These are phyloP conservation scores for Eupithecia abbreviata DNA, from an alignment of 2,888 invertebrate species.

Conservation along the genomic window DNA sequence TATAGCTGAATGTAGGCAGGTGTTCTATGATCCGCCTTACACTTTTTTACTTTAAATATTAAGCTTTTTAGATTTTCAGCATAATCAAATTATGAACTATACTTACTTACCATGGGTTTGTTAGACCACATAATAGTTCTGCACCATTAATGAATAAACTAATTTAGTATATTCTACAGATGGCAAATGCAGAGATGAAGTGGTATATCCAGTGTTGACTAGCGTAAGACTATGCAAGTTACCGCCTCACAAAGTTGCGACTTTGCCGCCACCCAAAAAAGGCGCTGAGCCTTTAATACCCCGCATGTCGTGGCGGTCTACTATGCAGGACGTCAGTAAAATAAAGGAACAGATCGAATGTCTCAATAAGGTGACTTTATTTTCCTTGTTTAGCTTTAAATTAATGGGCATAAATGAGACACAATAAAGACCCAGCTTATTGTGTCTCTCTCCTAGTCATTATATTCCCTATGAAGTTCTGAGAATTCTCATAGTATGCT, in stretches of 20 bases:
- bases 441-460: not conserved
- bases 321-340: slow-evolving; percentile 61
- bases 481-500: not conserved
- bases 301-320: slow-evolving; percentile 53
- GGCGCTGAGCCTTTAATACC: too few relatives aligned
- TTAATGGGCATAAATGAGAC: not conserved
- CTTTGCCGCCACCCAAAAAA: not conserved
- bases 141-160: not conserved
- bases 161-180: not conserved
- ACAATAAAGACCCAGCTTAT: not conserved
- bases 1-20: too few relatives aligned
- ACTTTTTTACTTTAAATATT: too few relatives aligned
- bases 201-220: not conserved
- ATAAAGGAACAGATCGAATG: slow-evolving; percentile 63
- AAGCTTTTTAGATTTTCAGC: too few relatives aligned
- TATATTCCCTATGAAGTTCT: not conserved
- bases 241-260: not conserved
- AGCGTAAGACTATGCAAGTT: not conserved
- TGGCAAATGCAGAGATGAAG: slow-evolving; percentile 1
- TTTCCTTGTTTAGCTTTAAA: not conserved
- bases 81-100: too few relatives aligned
- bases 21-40: too few relatives aligned
- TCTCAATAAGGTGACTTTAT: slow-evolving; percentile 62
- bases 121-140: too few relatives aligned
- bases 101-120: too few relatives aligned